Evolutionary conservation across 2,113 vertebrate genomes (phyloP).

Genomic region (Calidris pugnax): DNA sequence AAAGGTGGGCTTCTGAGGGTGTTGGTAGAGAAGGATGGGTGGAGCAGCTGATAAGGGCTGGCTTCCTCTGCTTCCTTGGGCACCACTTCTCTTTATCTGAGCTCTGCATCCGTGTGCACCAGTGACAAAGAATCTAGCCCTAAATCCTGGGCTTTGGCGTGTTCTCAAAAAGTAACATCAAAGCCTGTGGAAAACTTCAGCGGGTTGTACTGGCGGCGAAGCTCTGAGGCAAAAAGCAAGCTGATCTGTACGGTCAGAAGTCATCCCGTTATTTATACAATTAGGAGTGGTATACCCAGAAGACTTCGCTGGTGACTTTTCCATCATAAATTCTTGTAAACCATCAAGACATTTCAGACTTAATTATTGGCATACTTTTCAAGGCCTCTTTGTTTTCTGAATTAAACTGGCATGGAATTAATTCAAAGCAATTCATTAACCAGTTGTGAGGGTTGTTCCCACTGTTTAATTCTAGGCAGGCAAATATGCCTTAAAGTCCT

Average conservation of each 20-base stretch:
- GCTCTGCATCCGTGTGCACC: not conserved
- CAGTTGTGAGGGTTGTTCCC: not conserved
- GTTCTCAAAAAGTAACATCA: not conserved
- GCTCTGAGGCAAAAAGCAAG: not conserved
- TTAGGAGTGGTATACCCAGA: not conserved
- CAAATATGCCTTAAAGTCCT: not conserved
- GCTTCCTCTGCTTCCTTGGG: not conserved
- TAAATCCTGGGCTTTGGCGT: not conserved
- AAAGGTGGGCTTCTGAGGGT: not conserved
- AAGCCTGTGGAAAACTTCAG: not conserved
- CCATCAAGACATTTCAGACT: not conserved
- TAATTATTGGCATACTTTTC: not conserved
- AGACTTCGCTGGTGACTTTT: not conserved
- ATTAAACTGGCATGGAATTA: not conserved
- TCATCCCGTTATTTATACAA: not conserved
- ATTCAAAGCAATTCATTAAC: not conserved
- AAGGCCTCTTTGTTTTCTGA: conserved; percentile 14
- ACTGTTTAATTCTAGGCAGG: not conserved
- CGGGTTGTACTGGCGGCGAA: not conserved
- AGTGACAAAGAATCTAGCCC: not conserved
- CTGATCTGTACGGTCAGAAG: not conserved
- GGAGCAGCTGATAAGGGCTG: not conserved
- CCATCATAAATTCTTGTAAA: not conserved
- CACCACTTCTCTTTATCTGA: not conserved
- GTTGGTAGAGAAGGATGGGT: not conserved